Percentiles rank a stretch among this genome's conserved stretches.
Evolutionary conservation across 2,797 vertebrate species (phyloP).

Genomic region (Monodelphis domestica): DNA sequence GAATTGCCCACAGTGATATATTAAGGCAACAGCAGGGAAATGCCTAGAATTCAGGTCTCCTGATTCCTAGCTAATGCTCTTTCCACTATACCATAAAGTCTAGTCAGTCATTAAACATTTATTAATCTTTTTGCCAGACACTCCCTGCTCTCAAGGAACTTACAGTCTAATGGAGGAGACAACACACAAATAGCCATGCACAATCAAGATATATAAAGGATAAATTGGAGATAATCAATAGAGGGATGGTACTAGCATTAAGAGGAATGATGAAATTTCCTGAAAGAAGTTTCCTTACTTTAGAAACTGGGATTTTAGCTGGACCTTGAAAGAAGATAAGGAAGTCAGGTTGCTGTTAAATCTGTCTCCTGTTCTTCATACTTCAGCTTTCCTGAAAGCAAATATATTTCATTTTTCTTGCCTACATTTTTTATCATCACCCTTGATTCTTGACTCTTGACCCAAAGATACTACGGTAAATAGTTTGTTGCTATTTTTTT

Average conservation of each 20-base stretch:
- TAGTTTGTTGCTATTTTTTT: background rate
- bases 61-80: background rate
- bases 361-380: background rate
- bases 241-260: background rate
- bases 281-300: background rate
- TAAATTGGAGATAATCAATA: background rate
- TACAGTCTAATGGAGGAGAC: background rate
- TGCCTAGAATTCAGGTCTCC: background rate
- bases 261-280: background rate
- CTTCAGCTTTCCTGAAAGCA: background rate
- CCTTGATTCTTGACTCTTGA: background rate
- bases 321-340: background rate
- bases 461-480: background rate
- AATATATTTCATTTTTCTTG: constrained; percentile 1
- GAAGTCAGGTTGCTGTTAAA: background rate
- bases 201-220: no score
- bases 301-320: background rate
- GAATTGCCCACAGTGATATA: no score
- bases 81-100: background rate
- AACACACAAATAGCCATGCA: no score
- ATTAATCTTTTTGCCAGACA: background rate
- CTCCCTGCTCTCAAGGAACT: background rate
- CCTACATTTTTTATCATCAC: background rate
- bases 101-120: background rate
- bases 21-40: background rate